phyloP scores from a whole-genome alignment of 1,140 invertebrate species.

The Drosophila truncata region DNA sequence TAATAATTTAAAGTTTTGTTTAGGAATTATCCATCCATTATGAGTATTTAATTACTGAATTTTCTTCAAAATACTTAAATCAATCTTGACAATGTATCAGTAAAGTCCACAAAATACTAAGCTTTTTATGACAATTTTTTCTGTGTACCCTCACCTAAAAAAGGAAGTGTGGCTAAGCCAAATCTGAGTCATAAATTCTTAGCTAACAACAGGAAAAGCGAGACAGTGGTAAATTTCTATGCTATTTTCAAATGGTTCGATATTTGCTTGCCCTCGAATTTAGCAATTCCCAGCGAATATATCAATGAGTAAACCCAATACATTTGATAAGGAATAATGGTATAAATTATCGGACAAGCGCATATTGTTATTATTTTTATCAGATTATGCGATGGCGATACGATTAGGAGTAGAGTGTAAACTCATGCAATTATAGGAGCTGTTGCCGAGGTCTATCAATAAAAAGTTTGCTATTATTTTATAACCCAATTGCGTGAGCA shows the following conservation, averaged over 20 bases:
- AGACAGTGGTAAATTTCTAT: constrained; percentile 29
- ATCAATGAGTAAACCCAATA: constrained; percentile 14
- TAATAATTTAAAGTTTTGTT: no score
- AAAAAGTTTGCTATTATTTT: constrained; percentile 39
- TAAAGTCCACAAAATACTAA: no score
- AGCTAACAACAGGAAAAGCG: background rate
- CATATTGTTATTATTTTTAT: constrained; percentile 45
- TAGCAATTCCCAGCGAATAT: background rate
- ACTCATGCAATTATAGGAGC: constrained; percentile 32
- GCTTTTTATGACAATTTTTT: background rate
- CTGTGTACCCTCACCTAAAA: background rate
- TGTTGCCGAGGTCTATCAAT: constrained; percentile 59
- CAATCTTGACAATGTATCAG: background rate
- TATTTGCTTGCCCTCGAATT: constrained; percentile 8
- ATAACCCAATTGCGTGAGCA: constrained; percentile 46
- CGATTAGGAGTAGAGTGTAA: constrained; percentile 36
- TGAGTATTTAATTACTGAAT: no score
- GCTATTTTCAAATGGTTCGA: constrained; percentile 11
- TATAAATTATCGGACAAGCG: constrained; percentile 41
- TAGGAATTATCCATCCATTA: no score
- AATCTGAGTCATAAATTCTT: constrained; percentile 31
- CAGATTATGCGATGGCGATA: constrained; percentile 51
- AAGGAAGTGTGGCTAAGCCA: constrained; percentile 1
- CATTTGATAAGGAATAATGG: constrained; percentile 30
- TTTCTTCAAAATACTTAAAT: no score